Conservation (phyloP, 2,888 invertebrate species). For the Leptopilina drosophilae region DNA sequence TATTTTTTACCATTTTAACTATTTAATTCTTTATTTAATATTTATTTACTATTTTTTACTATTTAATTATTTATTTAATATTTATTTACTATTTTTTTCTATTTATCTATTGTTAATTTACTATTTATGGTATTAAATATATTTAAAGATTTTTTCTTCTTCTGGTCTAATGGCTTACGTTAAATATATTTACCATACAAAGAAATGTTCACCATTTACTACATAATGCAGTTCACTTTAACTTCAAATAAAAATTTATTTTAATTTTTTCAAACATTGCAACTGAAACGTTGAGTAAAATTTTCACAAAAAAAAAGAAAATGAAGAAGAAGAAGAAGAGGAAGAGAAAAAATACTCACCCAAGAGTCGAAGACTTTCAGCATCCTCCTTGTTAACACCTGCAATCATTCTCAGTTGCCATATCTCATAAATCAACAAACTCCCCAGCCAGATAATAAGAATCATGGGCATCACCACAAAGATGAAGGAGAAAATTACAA, state of each 20-base stretch:
- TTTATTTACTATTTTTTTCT: too few relatives aligned
- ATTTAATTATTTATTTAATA: too few relatives aligned
- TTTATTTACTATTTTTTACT: too few relatives aligned
- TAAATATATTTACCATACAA: too few relatives aligned
- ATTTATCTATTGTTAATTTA: too few relatives aligned
- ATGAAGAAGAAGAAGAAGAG: neutral
- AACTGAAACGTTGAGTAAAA: slow-evolving; percentile 17
- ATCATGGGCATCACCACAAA: slow-evolving; percentile 60
- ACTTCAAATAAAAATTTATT: neutral
- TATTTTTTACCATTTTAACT: too few relatives aligned
- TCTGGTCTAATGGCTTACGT: too few relatives aligned
- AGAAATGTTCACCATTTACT: too few relatives aligned
- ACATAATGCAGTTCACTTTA: too few relatives aligned
- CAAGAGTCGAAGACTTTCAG: slow-evolving; percentile 57
- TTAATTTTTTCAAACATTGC: neutral
- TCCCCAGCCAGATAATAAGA: slow-evolving; percentile 59
- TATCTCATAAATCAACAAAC: slow-evolving; percentile 55
- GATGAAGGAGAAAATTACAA: slow-evolving; percentile 63
- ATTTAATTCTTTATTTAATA: too few relatives aligned
- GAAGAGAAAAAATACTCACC: slow-evolving; percentile 49
- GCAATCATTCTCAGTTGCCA: slow-evolving; percentile 39
- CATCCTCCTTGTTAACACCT: slow-evolving; percentile 42
- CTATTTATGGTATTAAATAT: too few relatives aligned
- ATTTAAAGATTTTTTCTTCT: too few relatives aligned
- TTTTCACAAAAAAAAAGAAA: slow-evolving; percentile 16